A percentile compares a stretch with the other conserved stretches of the same genome.
phyloP scores from a whole-genome alignment of 2,797 vertebrate genomes.

The Silurus aristotelis region DNA sequence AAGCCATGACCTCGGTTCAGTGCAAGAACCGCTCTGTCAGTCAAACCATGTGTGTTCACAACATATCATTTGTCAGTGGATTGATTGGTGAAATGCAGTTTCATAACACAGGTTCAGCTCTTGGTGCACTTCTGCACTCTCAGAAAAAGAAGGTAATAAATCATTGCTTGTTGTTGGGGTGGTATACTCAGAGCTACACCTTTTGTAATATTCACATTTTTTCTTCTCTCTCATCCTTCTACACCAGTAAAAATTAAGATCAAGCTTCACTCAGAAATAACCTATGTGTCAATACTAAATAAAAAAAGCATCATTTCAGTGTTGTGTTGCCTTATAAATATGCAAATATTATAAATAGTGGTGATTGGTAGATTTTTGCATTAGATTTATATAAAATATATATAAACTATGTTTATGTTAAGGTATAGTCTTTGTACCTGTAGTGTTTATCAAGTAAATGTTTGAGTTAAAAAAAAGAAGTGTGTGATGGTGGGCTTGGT shows the following conservation, averaged over 20 bases:
- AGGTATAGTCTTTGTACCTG: background rate
- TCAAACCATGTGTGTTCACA: background rate
- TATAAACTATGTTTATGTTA: background rate
- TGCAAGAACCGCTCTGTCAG: background rate
- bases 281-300: background rate
- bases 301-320: background rate
- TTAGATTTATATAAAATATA: too few relatives aligned
- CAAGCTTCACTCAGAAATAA: background rate
- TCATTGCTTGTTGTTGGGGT: background rate
- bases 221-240: background rate
- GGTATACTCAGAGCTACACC: background rate
- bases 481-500: background rate
- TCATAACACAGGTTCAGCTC: background rate
- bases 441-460: background rate
- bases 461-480: background rate
- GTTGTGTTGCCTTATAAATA: background rate
- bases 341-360: background rate
- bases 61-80: conserved; percentile 6
- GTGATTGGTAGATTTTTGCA: too few relatives aligned
- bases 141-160: background rate
- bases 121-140: background rate
- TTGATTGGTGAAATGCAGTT: background rate
- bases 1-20: background rate
- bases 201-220: background rate
- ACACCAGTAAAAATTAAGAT: background rate